Percentiles rank a stretch among this genome's conserved stretches.
These are phyloP conservation scores for Sycophila sp. DNA, from an alignment of 1,140 invertebrate genomes.

Conservation along the genomic window DNA sequence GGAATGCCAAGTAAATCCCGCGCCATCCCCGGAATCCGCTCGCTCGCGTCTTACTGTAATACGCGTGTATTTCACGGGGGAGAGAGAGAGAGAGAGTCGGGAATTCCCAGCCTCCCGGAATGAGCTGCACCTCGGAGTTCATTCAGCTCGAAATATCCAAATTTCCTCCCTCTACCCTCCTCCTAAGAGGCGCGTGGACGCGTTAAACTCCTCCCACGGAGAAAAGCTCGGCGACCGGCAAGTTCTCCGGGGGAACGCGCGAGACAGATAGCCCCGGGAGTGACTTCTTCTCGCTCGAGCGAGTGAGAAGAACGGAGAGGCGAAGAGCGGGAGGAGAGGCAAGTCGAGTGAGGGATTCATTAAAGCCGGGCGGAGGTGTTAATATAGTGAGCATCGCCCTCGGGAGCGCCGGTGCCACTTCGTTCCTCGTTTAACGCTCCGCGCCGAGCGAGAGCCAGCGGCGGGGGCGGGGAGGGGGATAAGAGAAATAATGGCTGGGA, in stretches of 20 bases:
- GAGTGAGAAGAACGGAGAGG: not conserved
- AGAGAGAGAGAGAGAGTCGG: not conserved
- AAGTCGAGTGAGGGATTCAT: constrained; percentile 26
- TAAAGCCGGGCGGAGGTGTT: constrained; percentile 19
- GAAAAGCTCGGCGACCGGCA: constrained; percentile 30
- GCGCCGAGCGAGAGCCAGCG: not conserved
- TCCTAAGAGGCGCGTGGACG: not conserved
- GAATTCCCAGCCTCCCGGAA: not conserved
- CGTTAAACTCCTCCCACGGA: constrained; percentile 19
- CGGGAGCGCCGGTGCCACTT: constrained; percentile 11
- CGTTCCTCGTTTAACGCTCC: not conserved
- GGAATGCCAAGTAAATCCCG: constrained; percentile 12
- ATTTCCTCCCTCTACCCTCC: not conserved
- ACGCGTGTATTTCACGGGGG: not conserved
- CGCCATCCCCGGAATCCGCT: not conserved
- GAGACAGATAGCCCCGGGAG: not conserved
- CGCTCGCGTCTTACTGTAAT: not conserved
- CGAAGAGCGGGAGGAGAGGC: constrained; percentile 14
- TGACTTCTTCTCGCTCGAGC: not conserved
- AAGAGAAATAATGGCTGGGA: not conserved
- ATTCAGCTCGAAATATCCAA: constrained; percentile 23
- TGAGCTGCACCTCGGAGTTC: constrained; percentile 4
- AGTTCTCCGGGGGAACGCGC: not conserved
- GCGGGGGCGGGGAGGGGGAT: not conserved
- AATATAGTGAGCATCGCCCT: constrained; percentile 25